Conservation (phyloP, 2,113 vertebrate genomes). For the Corapipo altera region DNA sequence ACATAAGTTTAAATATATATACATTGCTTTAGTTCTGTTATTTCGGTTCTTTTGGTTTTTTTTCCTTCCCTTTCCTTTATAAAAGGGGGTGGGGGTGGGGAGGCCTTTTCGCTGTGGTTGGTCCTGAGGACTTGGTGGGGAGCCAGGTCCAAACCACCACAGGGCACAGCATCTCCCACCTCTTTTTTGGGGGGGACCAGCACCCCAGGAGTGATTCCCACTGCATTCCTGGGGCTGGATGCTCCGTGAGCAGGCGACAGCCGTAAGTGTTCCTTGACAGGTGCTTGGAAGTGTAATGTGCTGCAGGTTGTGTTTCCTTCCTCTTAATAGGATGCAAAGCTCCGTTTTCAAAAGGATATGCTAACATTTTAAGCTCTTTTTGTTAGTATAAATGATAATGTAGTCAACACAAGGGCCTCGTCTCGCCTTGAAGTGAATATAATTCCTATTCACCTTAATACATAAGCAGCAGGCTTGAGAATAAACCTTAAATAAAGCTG, state of each 20-base stretch:
- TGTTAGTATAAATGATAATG: conserved; percentile 73
- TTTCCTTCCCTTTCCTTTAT: no score
- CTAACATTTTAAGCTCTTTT: conserved; percentile 73
- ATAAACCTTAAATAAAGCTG: neutral
- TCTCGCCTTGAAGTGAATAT: conserved; percentile 57
- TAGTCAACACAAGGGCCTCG: conserved; percentile 66
- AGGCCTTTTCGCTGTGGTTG: no score
- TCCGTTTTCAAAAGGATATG: conserved; percentile 70
- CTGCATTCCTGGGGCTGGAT: conserved; percentile 38
- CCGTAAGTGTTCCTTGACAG: conserved; percentile 52
- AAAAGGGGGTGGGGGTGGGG: no score
- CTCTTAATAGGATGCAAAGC: conserved; percentile 69
- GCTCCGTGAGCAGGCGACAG: conserved; percentile 25
- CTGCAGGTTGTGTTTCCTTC: conserved; percentile 50
- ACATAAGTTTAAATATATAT: no score
- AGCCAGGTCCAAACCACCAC: no score
- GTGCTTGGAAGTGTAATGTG: conserved; percentile 38
- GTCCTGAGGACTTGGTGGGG: no score
- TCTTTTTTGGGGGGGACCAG: neutral
- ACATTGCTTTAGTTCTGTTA: no score
- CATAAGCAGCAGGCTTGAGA: neutral
- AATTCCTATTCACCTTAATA: conserved; percentile 49
- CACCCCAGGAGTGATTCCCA: neutral
- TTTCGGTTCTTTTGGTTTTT: no score
- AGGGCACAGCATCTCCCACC: neutral